Evolutionary conservation across 2,797 vertebrate genomes (phyloP).

Genomic region (Discoglossus pictus): DNA sequence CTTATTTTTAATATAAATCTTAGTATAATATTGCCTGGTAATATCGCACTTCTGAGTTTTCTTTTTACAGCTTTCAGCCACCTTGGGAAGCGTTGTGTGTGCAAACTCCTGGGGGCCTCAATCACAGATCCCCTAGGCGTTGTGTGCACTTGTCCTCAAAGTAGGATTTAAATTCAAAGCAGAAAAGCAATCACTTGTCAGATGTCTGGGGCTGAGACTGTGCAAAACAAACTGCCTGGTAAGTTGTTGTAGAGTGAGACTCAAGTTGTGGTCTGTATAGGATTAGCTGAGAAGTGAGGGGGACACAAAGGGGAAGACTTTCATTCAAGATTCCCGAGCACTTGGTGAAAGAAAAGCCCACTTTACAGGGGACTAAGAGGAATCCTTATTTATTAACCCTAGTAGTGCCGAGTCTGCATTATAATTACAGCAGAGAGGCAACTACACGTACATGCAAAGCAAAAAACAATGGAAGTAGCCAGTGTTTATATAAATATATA

Average conservation of each 20-base stretch:
- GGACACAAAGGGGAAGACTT: constrained; percentile 43
- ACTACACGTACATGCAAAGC: too few species aligned
- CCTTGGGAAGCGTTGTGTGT: background rate
- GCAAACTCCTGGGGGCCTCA: constrained; percentile 18
- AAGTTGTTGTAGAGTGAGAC: constrained; percentile 23
- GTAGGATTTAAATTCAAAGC: constrained; percentile 43
- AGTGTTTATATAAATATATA: too few species aligned
- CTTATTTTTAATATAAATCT: too few species aligned
- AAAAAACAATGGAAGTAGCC: too few species aligned
- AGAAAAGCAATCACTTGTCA: constrained; percentile 42
- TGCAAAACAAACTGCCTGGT: constrained; percentile 35
- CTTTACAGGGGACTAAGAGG: background rate
- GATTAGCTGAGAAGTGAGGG: constrained; percentile 40
- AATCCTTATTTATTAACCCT: constrained; percentile 22
- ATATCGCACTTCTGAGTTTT: too few species aligned
- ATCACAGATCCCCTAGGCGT: constrained; percentile 21
- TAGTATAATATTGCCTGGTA: too few species aligned
- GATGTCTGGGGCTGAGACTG: constrained; percentile 40
- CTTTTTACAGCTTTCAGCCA: too few species aligned
- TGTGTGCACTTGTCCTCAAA: constrained; percentile 26
- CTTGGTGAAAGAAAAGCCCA: constrained; percentile 34
- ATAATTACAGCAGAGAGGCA: too few species aligned
- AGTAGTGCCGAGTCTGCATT: background rate
- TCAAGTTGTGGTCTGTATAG: constrained; percentile 34
- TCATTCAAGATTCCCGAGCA: constrained; percentile 23